Base-by-base conservation (phyloP, 2,888 invertebrate genomes). In the Chydorus sphaericus region DNA sequence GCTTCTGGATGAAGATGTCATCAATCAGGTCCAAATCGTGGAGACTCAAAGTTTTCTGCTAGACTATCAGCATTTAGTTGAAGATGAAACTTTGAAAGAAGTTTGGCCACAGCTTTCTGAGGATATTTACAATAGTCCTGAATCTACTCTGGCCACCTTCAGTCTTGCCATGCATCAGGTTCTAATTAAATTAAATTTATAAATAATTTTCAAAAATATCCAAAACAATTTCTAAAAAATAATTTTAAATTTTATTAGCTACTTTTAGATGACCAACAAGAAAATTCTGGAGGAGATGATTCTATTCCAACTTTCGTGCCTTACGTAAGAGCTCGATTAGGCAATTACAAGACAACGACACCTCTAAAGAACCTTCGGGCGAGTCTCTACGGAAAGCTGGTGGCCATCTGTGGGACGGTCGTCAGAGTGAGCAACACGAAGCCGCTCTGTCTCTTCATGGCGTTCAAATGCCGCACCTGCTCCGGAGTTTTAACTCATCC, bases 391-490 rank as follows among this genome's bases (percentile, higher is more conserved):
- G 83, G 81, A 5, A 83, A 83, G 69, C 67, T 92, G 61, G 80
- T 89, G 26, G 78, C 85, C 28, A 77, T 92, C 3, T 79, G 83
- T 66, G 93, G 93, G 0, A 88, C 87, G 39, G 86, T 93, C 0
- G 85, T 86, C 59, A 77, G 85, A 67, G 84, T 87, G 4, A 81
- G 86, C 16, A 80, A 80, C 65, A 76, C 82, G 1, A 83, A 82
- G 59, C 78, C 86, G 1, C 71, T 83, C 23, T 82, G 84, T 62
- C 79, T 79, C 7, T 82, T 83, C 69, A 76, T 92, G 72, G 83
- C 84, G 1, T 93, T 88, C 72, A 72, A 77, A 60, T 91, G 91
- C 67, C 71, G 71, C 6, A 75, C 72, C 54, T 91, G 91, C 66
- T 73, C 75, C 16, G 70, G 71, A 36, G 68, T 80, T 39, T 84